These are phyloP conservation scores for Autographa pulchrina DNA, from an alignment of 2,888 invertebrate genomes.

Conservation along the genomic window DNA sequence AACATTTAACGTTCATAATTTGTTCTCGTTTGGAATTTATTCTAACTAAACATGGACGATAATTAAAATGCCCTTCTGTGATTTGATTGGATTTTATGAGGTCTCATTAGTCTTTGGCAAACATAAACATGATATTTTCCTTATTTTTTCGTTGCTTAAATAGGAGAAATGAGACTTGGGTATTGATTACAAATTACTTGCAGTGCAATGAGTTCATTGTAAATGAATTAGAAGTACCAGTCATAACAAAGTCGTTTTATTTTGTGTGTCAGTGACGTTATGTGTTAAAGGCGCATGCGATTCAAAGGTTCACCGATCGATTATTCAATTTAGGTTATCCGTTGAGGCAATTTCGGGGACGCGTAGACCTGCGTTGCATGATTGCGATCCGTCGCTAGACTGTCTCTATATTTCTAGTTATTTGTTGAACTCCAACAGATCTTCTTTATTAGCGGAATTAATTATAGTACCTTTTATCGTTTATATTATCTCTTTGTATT, in stretches of 20 bases:
- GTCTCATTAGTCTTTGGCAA: constrained; percentile 54
- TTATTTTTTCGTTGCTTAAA: constrained; percentile 17
- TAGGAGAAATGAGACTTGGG: constrained; percentile 1
- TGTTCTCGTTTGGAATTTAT: constrained; percentile 43
- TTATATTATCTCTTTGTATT: not conserved
- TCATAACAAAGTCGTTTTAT: constrained; percentile 7
- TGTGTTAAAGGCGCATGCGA: constrained; percentile 35
- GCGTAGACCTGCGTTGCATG: not conserved
- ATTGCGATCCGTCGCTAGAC: constrained; percentile 2
- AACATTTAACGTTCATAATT: constrained; percentile 46
- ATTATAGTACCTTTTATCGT: too few relatives aligned
- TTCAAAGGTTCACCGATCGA: constrained; percentile 32
- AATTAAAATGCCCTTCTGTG: constrained; percentile 61
- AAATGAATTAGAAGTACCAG: constrained; percentile 12
- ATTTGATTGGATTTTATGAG: constrained; percentile 65
- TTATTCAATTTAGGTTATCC: constrained; percentile 10
- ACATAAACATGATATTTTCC: constrained; percentile 39
- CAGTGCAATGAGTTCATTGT: constrained; percentile 9
- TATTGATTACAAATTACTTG: constrained; percentile 20
- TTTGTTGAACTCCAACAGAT: not conserved
- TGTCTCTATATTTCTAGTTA: not conserved
- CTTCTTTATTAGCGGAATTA: too few relatives aligned
- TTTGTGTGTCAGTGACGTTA: not conserved
- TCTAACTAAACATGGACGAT: constrained; percentile 54
- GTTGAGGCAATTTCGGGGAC: not conserved